Conservation (phyloP, 64 coral and sea anemone genomes). For the Montipora cactus region DNA sequence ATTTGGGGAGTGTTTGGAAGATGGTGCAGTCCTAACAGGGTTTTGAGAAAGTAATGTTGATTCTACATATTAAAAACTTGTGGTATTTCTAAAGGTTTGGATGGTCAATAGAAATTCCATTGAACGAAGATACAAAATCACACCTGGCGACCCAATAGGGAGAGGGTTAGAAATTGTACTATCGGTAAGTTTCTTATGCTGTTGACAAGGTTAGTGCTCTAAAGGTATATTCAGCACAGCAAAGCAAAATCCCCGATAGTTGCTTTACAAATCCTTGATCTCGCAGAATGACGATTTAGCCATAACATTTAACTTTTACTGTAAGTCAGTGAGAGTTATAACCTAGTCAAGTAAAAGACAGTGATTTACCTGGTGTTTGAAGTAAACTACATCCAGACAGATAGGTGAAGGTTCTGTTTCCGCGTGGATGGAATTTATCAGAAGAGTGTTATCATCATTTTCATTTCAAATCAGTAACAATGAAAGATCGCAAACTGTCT, state of each 20-base stretch:
- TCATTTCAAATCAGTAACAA: no score
- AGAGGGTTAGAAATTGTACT: slow-evolving; percentile 38
- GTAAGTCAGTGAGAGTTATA: not conserved
- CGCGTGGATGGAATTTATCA: no score
- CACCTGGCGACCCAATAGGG: slow-evolving; percentile 40
- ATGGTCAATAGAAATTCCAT: slow-evolving; percentile 45
- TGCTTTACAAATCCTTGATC: not conserved
- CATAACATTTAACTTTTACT: not conserved
- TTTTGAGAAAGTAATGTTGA: no score
- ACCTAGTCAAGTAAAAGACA: not conserved
- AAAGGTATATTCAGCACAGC: no score
- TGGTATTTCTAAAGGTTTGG: slow-evolving; percentile 21
- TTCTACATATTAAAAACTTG: not conserved
- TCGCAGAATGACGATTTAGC: not conserved
- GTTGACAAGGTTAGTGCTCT: no score
- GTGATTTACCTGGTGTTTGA: not conserved
- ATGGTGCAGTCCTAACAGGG: no score
- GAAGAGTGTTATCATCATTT: no score
- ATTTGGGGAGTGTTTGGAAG: no score
- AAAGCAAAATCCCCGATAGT: not conserved
- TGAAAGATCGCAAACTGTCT: no score
- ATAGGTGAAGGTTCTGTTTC: no score
- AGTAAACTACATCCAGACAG: not conserved
- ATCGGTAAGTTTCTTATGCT: slow-evolving; percentile 33
- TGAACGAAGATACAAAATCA: slow-evolving; percentile 34